These are phyloP conservation scores for Lichenostomus cassidix DNA, from an alignment of 2,113 vertebrate genomes.

Conservation along the genomic window DNA sequence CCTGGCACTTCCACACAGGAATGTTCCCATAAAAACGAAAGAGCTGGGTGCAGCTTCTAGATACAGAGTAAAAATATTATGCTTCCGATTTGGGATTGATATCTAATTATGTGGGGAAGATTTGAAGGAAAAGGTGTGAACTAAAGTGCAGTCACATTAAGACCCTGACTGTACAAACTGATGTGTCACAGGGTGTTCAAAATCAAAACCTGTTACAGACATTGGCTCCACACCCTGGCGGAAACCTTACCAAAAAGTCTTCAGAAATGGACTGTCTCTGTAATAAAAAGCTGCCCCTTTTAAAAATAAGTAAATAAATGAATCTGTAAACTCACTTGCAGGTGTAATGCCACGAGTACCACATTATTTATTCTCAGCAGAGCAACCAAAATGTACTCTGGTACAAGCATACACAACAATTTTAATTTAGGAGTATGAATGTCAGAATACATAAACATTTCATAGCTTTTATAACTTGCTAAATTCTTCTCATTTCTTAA, in stretches of 20 bases:
- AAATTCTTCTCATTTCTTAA: background rate
- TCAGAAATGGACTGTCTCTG: background rate
- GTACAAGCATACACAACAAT: background rate
- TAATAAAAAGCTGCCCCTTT: background rate
- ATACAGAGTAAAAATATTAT: conserved; percentile 48
- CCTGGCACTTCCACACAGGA: background rate
- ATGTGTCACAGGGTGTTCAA: background rate
- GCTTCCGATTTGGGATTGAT: background rate
- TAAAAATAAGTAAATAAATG: background rate
- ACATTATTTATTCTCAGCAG: background rate
- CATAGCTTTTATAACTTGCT: background rate
- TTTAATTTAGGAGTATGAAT: background rate
- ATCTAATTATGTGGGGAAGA: background rate
- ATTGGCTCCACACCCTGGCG: background rate
- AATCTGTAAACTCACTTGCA: background rate
- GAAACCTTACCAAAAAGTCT: background rate
- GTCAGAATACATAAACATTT: background rate
- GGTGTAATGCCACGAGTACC: background rate
- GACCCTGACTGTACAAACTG: background rate
- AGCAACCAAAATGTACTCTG: background rate
- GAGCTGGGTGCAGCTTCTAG: background rate
- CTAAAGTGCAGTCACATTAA: background rate
- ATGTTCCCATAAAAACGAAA: background rate
- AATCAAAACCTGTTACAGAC: background rate
- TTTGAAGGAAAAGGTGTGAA: conserved; percentile 13